phyloP scores from a whole-genome alignment of 2,113 vertebrate species.

The Larimichthys polyactis region DNA sequence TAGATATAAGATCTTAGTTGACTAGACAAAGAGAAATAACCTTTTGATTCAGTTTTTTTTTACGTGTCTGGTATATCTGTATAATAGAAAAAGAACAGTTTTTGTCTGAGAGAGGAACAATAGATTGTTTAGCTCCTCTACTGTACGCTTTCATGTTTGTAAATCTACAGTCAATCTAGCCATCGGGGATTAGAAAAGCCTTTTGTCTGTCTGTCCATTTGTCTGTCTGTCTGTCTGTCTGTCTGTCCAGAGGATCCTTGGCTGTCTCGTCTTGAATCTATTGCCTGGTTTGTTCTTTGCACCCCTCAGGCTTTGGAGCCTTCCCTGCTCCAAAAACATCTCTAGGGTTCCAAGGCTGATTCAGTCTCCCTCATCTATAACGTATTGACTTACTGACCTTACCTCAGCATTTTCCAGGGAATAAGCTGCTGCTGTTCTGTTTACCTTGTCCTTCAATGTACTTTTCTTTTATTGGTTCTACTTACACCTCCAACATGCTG shows the following conservation, averaged over 20 bases:
- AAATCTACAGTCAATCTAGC: conserved; percentile 30
- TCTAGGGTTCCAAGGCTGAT: conserved; percentile 21
- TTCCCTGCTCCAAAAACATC: conserved; percentile 28
- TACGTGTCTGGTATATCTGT: conserved; percentile 11
- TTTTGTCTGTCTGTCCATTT: conserved; percentile 55
- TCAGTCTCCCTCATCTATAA: conserved; percentile 26
- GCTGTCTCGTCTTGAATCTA: conserved; percentile 18
- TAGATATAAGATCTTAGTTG: neutral
- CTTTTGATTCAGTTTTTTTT: neutral
- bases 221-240: conserved; percentile 24
- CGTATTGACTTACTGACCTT: conserved; percentile 45
- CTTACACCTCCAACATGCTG: neutral
- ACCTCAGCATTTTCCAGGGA: conserved; percentile 26
- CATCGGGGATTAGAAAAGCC: conserved; percentile 43
- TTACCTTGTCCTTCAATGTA: conserved; percentile 14
- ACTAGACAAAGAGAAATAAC: neutral
- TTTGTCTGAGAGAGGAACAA: conserved; percentile 47
- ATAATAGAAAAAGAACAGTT: conserved; percentile 5
- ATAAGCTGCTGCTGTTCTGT: conserved; percentile 21
- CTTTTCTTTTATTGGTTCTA: conserved; percentile 19
- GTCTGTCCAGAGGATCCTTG: conserved; percentile 36
- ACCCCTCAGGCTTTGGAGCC: conserved; percentile 46
- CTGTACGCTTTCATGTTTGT: conserved; percentile 54
- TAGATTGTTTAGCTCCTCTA: conserved; percentile 4
- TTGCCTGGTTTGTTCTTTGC: conserved; percentile 39